Evolutionary conservation across 2,888 invertebrate species (phyloP).

Genomic region (Hypolimnas misippus): DNA sequence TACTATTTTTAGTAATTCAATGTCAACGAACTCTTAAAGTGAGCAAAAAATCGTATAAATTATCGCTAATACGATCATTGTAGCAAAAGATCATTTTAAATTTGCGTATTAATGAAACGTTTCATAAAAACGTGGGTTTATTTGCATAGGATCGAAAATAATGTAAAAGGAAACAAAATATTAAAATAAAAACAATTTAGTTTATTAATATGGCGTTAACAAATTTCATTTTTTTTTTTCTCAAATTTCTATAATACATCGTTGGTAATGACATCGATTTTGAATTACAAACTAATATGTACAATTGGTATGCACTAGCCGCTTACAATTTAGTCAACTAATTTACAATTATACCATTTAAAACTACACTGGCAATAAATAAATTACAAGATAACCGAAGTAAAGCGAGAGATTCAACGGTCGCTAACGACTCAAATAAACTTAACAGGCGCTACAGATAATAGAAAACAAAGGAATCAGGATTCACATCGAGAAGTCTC

Average conservation of each 20-base stretch:
- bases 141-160: conserved; percentile 4
- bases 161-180: conserved; percentile 51
- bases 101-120: not conserved
- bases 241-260: conserved; percentile 75
- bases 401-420: conserved; percentile 49
- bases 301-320: conserved; percentile 65
- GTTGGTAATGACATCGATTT: conserved; percentile 80
- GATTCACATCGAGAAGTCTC: conserved; percentile 47
- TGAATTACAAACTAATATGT: conserved; percentile 72
- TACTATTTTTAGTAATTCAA: not conserved
- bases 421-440: conserved; percentile 60
- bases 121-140: conserved; percentile 3
- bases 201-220: conserved; percentile 82
- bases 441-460: conserved; percentile 58
- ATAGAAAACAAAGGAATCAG: conserved; percentile 53
- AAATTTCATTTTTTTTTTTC: conserved; percentile 61
- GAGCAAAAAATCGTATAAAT: not conserved
- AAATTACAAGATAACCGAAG: conserved; percentile 61
- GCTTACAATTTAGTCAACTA: conserved; percentile 68
- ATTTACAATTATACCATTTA: conserved; percentile 61
- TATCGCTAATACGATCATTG: not conserved
- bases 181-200: conserved; percentile 81
- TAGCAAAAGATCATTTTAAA: not conserved
- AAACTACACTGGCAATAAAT: conserved; percentile 73
- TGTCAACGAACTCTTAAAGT: not conserved